Evolutionary conservation across 2,888 invertebrate species (phyloP).

Genomic region (Eledone cirrhosa): DNA sequence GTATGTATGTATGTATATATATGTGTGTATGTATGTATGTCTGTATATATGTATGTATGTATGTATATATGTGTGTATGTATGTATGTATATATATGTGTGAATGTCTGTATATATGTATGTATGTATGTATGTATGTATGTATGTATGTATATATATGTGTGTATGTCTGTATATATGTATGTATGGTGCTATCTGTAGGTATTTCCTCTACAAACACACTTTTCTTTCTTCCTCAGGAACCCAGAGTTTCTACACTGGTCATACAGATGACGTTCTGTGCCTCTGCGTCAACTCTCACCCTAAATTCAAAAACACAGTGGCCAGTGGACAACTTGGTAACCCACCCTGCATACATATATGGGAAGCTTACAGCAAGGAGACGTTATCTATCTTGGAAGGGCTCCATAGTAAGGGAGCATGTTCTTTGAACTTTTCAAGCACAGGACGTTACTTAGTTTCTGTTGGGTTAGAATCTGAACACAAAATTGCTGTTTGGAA

Average conservation of each 20-base stretch:
- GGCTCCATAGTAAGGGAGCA: conserved; percentile 61
- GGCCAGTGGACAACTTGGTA: conserved; percentile 66
- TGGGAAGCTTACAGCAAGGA: conserved; percentile 64
- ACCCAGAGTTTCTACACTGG: conserved; percentile 65
- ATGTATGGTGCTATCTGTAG: neutral
- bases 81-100: too few species aligned
- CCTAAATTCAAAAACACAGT: conserved; percentile 64
- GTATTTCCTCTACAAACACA: neutral
- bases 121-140: too few species aligned
- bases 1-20: too few species aligned
- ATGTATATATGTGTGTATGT: too few species aligned
- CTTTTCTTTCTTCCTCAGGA: conserved; percentile 47
- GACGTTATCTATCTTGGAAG: conserved; percentile 61
- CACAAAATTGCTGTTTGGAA: conserved; percentile 65
- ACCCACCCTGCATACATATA: conserved; percentile 60
- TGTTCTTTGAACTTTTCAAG: conserved; percentile 66
- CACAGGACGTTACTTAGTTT: conserved; percentile 64
- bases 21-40: too few species aligned
- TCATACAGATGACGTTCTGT: conserved; percentile 67
- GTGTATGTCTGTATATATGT: neutral
- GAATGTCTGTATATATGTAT: too few species aligned
- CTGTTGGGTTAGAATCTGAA: conserved; percentile 63
- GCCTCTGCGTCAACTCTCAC: conserved; percentile 64
- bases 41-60: too few species aligned
- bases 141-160: too few species aligned